These are phyloP conservation scores for Phania funesta DNA, from an alignment of 2,888 invertebrate genomes.

Conservation along the genomic window DNA sequence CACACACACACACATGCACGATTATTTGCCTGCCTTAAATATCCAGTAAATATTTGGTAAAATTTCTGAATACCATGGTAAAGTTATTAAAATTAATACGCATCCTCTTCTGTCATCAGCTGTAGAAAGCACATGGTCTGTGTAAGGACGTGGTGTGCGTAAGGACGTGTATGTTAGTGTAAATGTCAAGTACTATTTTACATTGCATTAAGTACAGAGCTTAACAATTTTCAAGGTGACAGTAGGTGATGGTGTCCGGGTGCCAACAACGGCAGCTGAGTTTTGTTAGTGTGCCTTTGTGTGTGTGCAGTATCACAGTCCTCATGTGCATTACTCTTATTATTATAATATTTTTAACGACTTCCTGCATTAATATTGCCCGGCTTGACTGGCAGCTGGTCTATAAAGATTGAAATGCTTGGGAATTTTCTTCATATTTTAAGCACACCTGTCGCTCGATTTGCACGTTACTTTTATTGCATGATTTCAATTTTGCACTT, in stretches of 20 bases:
- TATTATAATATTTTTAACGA: slow-evolving; percentile 43
- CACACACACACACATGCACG: background rate
- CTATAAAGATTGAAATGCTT: background rate
- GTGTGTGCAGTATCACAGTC: background rate
- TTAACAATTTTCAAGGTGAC: slow-evolving; percentile 50
- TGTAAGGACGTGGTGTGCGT: background rate
- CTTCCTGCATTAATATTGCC: slow-evolving; percentile 32
- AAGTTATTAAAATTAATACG: slow-evolving; percentile 53
- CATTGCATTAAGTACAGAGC: background rate
- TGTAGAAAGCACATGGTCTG: background rate
- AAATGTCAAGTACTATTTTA: slow-evolving; percentile 5
- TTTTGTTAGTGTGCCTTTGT: background rate
- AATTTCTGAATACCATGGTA: slow-evolving; percentile 26
- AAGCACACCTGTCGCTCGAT: too few relatives aligned
- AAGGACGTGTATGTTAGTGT: background rate
- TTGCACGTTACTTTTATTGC: too few relatives aligned
- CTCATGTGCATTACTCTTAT: slow-evolving; percentile 27
- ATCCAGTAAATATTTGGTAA: slow-evolving; percentile 47
- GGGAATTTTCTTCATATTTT: background rate
- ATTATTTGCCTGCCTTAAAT: slow-evolving; percentile 44
- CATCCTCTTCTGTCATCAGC: slow-evolving; percentile 12
- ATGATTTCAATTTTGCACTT: too few relatives aligned
- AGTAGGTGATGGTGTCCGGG: slow-evolving; percentile 15
- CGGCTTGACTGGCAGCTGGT: background rate
- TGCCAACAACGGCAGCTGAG: background rate